Evolutionary conservation across 2,113 vertebrate genomes (phyloP).

Genomic region (Sterna hirundo): DNA sequence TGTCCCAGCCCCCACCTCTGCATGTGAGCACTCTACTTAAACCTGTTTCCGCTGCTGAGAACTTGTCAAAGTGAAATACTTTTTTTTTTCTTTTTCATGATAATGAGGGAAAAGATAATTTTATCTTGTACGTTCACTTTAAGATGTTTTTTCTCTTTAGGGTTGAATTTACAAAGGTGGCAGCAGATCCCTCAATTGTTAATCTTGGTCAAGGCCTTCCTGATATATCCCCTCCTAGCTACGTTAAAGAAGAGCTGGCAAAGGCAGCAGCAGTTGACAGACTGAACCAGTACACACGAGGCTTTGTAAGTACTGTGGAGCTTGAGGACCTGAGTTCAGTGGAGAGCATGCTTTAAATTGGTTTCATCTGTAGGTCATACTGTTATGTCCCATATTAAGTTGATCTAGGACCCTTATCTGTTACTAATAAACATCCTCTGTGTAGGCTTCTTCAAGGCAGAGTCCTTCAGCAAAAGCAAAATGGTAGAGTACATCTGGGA

Average conservation of each 20-base stretch:
- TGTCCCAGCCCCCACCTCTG: neutral
- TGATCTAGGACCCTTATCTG: neutral
- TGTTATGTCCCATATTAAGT: neutral
- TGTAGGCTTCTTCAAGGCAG: neutral
- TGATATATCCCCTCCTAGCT: constrained; percentile 88
- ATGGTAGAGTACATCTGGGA: neutral
- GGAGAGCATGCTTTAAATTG: neutral
- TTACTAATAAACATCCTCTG: neutral
- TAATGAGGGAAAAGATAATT: neutral
- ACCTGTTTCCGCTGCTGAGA: neutral
- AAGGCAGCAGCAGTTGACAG: constrained; percentile 79
- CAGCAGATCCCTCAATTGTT: constrained; percentile 88
- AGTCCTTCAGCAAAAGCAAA: neutral
- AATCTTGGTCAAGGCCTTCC: constrained; percentile 93
- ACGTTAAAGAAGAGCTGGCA: constrained; percentile 86
- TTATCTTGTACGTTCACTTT: neutral
- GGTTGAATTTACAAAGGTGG: constrained; percentile 89
- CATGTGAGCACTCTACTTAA: neutral
- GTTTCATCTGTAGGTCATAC: neutral
- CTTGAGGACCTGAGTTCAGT: neutral
- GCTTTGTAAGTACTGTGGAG: constrained; percentile 84
- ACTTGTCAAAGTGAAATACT: neutral
- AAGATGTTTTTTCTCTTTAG: constrained; percentile 61
- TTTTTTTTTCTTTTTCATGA: neutral
- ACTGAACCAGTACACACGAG: constrained; percentile 93